phyloP scores from a whole-genome alignment of 2,888 invertebrate genomes.

The Drosophila borborema region DNA sequence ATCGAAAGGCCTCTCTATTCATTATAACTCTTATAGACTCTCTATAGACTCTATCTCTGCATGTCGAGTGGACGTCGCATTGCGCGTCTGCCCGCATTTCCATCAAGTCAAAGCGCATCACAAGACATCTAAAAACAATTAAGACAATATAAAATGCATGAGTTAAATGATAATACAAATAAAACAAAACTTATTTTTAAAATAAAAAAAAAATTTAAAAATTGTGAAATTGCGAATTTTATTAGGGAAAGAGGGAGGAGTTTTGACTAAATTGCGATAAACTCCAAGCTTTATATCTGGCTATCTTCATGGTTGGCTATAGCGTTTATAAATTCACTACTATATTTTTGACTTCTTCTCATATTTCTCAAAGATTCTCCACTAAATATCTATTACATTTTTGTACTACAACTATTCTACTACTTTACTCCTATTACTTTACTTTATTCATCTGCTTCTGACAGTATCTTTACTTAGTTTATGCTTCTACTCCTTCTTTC shows the following conservation, averaged over 20 bases:
- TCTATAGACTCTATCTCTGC: conserved; percentile 14
- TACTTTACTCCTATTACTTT: neutral
- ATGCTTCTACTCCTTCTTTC: neutral
- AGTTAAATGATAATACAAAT: conserved; percentile 42
- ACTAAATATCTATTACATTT: neutral
- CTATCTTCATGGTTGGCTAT: too few relatives aligned
- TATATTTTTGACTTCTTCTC: too few relatives aligned
- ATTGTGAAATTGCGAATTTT: conserved; percentile 6
- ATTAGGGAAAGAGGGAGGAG: neutral
- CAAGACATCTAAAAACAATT: conserved; percentile 22
- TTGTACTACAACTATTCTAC: neutral
- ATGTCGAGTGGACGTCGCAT: conserved; percentile 22
- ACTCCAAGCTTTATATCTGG: too few relatives aligned
- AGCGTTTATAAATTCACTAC: too few relatives aligned
- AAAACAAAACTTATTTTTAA: conserved; percentile 44
- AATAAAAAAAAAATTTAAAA: conserved; percentile 51
- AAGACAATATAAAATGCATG: conserved; percentile 48
- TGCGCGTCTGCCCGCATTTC: conserved; percentile 47
- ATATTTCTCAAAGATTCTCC: neutral
- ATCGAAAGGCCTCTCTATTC: conserved; percentile 38
- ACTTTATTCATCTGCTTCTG: neutral
- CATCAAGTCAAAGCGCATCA: conserved; percentile 64
- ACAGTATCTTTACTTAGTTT: too few relatives aligned
- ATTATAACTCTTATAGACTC: conserved; percentile 26
- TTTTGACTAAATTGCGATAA: too few relatives aligned